Evolutionary conservation across 2,113 vertebrate species (phyloP).

Genomic region (Riparia riparia): DNA sequence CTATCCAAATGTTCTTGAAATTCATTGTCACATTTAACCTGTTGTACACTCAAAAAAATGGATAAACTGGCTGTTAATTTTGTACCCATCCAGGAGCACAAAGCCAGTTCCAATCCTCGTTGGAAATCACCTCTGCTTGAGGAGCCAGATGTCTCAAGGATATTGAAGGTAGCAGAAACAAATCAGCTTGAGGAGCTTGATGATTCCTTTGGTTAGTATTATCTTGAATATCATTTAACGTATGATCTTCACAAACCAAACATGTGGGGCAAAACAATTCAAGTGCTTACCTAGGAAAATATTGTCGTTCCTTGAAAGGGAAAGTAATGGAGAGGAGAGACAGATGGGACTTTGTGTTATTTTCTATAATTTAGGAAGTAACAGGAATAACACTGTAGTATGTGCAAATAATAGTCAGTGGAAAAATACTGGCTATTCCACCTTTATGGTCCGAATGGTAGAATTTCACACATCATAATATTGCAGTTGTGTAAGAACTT

Average conservation of each 20-base stretch:
- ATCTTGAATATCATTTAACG: not conserved
- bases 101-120: not conserved
- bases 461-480: not conserved
- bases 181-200: conserved; percentile 60
- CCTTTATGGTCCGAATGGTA: not conserved
- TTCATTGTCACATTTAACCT: not conserved
- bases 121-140: not conserved
- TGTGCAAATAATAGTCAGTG: not conserved
- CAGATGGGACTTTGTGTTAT: not conserved
- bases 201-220: conserved; percentile 76
- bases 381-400: not conserved
- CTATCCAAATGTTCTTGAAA: not conserved
- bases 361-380: not conserved
- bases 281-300: not conserved
- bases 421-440: not conserved
- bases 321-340: not conserved
- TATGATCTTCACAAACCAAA: not conserved
- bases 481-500: not conserved
- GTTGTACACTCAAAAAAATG: not conserved
- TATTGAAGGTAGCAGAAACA: conserved; percentile 35
- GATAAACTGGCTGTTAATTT: not conserved
- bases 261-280: not conserved
- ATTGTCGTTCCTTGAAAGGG: not conserved
- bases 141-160: conserved; percentile 63
- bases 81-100: conserved; percentile 10